Evolutionary conservation across 2,113 vertebrate genomes (phyloP).

Genomic region (Zapus hudsonius): DNA sequence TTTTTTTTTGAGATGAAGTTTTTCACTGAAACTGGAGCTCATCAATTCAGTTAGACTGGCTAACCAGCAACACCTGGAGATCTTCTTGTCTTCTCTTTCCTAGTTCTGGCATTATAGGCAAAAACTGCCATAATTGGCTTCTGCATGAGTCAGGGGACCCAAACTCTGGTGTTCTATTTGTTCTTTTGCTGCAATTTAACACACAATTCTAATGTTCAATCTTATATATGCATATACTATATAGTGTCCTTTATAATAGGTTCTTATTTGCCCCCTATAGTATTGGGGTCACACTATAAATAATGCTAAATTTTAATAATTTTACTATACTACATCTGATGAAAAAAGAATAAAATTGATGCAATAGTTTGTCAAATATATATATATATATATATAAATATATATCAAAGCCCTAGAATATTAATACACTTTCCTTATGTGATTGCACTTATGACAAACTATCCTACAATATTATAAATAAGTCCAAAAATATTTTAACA

Average conservation of each 20-base stretch:
- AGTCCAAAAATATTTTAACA: neutral
- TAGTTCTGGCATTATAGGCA: no score
- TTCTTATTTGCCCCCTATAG: neutral
- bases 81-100: no score
- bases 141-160: no score
- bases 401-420: neutral
- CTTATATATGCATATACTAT: neutral
- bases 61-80: no score
- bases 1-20: no score
- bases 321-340: no score
- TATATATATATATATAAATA: neutral
- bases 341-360: neutral
- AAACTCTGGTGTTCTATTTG: no score
- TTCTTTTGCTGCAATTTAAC: neutral
- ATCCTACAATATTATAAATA: neutral
- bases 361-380: neutral
- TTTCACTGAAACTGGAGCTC: no score
- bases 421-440: neutral
- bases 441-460: neutral
- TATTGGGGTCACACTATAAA: neutral
- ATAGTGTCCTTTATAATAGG: neutral
- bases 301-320: no score
- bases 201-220: neutral
- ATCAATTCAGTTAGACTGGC: no score
- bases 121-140: no score